These are phyloP conservation scores for Lacerta agilis DNA, from an alignment of 2,797 vertebrate species.

Conservation along the genomic window DNA sequence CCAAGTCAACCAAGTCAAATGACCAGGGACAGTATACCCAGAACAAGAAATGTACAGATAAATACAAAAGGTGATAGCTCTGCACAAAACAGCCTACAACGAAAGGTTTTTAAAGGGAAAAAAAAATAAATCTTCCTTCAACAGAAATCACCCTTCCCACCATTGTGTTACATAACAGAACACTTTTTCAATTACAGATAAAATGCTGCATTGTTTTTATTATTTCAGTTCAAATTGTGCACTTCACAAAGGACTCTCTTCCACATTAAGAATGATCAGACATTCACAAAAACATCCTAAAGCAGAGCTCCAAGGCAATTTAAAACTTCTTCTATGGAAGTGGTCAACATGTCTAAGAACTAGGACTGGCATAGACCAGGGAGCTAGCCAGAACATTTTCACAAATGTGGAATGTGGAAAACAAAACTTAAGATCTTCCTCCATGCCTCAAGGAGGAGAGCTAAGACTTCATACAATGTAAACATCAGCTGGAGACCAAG, in stretches of 20 bases:
- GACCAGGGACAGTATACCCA: no score
- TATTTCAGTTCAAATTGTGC: no score
- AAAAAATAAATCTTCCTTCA: neutral
- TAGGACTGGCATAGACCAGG: neutral
- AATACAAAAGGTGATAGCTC: neutral
- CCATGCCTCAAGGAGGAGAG: neutral
- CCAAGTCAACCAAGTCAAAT: neutral
- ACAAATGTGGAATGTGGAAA: neutral
- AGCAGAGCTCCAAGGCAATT: neutral
- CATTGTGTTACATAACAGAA: neutral
- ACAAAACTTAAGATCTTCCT: neutral
- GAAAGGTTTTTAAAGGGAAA: neutral
- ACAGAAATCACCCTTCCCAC: neutral
- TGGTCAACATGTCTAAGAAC: neutral
- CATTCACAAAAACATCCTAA: neutral
- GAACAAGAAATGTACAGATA: neutral
- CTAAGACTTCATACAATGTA: constrained; percentile 35
- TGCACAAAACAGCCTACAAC: neutral
- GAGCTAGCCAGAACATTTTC: neutral
- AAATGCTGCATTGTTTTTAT: neutral
- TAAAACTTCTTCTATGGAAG: neutral
- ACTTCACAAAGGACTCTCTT: neutral
- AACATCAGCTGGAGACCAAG: constrained; percentile 23
- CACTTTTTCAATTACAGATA: neutral
- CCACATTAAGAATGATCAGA: neutral